A percentile compares a stretch with the other conserved stretches of the same genome.
phyloP scores from a whole-genome alignment of 2,888 invertebrate genomes.

The Maniola hyperantus region DNA sequence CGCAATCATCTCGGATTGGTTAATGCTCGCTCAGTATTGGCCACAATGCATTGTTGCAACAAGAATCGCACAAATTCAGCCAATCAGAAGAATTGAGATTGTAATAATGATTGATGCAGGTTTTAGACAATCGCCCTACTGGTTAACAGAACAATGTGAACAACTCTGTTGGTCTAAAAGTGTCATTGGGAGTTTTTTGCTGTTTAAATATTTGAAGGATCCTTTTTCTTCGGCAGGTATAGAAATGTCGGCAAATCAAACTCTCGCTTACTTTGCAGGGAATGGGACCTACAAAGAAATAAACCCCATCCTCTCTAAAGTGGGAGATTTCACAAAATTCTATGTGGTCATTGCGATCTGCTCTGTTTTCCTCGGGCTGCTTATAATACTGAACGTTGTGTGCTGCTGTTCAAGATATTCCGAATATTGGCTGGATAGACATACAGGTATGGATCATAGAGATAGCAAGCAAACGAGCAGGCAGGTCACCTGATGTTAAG shows the following conservation, averaged over 20 bases:
- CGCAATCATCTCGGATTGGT: too few relatives aligned
- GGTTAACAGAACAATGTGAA: too few relatives aligned
- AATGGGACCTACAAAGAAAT: constrained; percentile 67
- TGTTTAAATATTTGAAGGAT: constrained; percentile 45
- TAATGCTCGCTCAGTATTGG: too few relatives aligned
- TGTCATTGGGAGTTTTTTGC: background rate
- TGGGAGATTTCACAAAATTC: constrained; percentile 92
- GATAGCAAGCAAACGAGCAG: too few relatives aligned
- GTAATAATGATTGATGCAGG: too few relatives aligned
- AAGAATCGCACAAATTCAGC: too few relatives aligned
- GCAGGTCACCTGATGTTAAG: too few relatives aligned
- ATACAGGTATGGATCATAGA: constrained; percentile 86
- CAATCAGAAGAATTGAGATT: too few relatives aligned
- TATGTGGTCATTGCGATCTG: constrained; percentile 92
- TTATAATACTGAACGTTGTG: constrained; percentile 89
- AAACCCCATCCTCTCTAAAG: constrained; percentile 61
- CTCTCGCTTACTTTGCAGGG: constrained; percentile 71
- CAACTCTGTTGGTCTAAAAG: too few relatives aligned
- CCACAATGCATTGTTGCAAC: too few relatives aligned
- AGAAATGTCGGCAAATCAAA: constrained; percentile 73
- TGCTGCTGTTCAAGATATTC: constrained; percentile 92
- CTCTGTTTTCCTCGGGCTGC: constrained; percentile 85
- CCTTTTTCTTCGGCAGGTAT: constrained; percentile 71
- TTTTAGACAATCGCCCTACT: too few relatives aligned
- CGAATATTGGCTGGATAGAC: constrained; percentile 91